Conservation (phyloP, 1,140 invertebrate species). For the Thalassaphorura encarpata region DNA sequence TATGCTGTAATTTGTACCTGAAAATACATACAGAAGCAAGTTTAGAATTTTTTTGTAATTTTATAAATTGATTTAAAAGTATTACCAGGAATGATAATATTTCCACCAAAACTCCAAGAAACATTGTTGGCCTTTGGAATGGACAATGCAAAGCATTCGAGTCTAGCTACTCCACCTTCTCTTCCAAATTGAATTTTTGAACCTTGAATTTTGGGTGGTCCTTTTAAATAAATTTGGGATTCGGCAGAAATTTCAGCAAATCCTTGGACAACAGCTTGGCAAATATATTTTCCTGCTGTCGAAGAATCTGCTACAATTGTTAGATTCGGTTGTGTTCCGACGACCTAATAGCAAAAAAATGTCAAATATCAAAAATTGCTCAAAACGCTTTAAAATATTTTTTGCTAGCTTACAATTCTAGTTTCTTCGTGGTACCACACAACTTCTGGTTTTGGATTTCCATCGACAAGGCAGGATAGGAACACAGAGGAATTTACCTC, state of each 20-base stretch:
- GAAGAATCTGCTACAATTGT: slow-evolving; percentile 60
- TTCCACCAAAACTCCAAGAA: slow-evolving; percentile 71
- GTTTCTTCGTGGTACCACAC: slow-evolving; percentile 70
- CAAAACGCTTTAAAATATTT: no score
- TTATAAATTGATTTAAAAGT: no score
- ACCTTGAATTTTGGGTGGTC: slow-evolving; percentile 72
- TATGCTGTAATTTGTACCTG: slow-evolving; percentile 42
- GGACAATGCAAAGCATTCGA: slow-evolving; percentile 82
- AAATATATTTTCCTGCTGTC: slow-evolving; percentile 73
- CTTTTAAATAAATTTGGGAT: slow-evolving; percentile 72
- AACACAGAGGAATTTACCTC: slow-evolving; percentile 65
- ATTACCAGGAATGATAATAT: slow-evolving; percentile 54
- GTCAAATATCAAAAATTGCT: no score
- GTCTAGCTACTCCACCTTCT: slow-evolving; percentile 54
- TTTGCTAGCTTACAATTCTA: slow-evolving; percentile 39
- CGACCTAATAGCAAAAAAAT: slow-evolving; percentile 42
- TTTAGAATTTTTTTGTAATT: no score
- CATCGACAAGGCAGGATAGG: slow-evolving; percentile 77
- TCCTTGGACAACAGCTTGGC: slow-evolving; percentile 62
- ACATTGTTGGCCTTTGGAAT: slow-evolving; percentile 77
- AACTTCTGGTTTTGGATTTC: slow-evolving; percentile 77
- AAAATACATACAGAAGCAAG: slow-evolving; percentile 30
- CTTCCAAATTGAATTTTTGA: slow-evolving; percentile 73
- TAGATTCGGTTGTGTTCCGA: slow-evolving; percentile 60
- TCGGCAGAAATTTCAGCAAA: slow-evolving; percentile 53